These are phyloP conservation scores for Crocuta crocuta DNA, from an alignment of 2,113 vertebrate genomes.

Conservation along the genomic window DNA sequence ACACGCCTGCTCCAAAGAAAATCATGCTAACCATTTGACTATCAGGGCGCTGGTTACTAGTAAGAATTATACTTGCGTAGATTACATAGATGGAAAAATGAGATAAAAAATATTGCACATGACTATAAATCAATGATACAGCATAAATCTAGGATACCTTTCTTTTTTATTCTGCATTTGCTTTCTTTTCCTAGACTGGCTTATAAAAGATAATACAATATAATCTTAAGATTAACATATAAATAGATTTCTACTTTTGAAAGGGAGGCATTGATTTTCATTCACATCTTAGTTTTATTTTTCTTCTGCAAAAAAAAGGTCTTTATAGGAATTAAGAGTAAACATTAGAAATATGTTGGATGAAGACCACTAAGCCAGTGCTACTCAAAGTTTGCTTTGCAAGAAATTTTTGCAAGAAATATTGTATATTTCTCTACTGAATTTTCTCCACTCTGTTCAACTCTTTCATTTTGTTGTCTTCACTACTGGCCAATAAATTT, in stretches of 20 bases:
- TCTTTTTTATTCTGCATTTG: constrained; percentile 47
- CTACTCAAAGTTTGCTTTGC: background rate
- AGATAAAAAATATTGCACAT: constrained; percentile 34
- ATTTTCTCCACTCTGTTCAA: background rate
- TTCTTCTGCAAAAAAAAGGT: background rate
- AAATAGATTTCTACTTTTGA: constrained; percentile 44
- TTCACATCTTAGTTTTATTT: background rate
- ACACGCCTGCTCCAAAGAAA: background rate
- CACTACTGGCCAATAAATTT: background rate
- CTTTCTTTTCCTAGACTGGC: constrained; percentile 10
- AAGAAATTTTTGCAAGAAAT: background rate
- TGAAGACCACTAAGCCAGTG: background rate
- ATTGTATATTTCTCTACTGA: background rate
- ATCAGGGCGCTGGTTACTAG: background rate
- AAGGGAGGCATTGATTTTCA: constrained; percentile 28
- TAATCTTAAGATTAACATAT: background rate
- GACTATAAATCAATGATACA: constrained; percentile 28
- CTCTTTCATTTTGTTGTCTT: background rate
- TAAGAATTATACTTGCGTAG: constrained; percentile 8
- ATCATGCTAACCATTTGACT: background rate
- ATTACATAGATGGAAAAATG: constrained; percentile 52
- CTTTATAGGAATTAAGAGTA: background rate
- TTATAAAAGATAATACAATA: background rate
- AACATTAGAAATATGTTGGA: background rate
- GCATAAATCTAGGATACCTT: background rate